phyloP scores from a whole-genome alignment of 2,113 vertebrate species.

The Forbesichthys papilliferus region DNA sequence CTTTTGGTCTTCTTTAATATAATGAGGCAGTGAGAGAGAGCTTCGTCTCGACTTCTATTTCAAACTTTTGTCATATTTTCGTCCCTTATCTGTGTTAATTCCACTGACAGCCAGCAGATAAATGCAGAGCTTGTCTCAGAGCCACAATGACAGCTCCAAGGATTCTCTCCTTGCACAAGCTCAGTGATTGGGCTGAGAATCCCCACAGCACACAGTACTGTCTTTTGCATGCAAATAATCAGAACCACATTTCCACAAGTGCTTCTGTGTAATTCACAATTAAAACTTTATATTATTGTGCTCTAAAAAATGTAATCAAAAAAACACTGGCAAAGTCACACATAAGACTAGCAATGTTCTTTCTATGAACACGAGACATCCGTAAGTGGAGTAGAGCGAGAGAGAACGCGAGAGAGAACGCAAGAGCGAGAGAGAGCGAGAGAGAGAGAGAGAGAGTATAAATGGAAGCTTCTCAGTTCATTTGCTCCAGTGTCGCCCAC shows the following conservation, averaged over 20 bases:
- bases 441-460: constrained; percentile 25
- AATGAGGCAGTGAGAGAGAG: constrained; percentile 51
- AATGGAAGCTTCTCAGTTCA: constrained; percentile 51
- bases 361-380: constrained; percentile 18
- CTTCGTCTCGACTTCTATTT: constrained; percentile 51
- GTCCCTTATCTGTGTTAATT: constrained; percentile 75
- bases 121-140: constrained; percentile 68
- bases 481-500: constrained; percentile 55
- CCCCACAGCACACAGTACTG: constrained; percentile 24
- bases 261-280: constrained; percentile 4
- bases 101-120: constrained; percentile 73
- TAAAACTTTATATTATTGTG: neutral
- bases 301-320: neutral
- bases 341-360: constrained; percentile 12
- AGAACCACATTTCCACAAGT: constrained; percentile 13
- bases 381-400: constrained; percentile 20
- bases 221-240: constrained; percentile 31
- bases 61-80: constrained; percentile 70
- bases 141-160: constrained; percentile 64
- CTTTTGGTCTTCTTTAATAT: constrained; percentile 58
- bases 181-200: constrained; percentile 29
- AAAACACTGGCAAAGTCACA: neutral
- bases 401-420: constrained; percentile 1
- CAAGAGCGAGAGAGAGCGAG: constrained; percentile 13
- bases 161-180: constrained; percentile 48